phyloP scores from a whole-genome alignment of 2,113 vertebrate genomes.

The Stictonetta naevosa region DNA sequence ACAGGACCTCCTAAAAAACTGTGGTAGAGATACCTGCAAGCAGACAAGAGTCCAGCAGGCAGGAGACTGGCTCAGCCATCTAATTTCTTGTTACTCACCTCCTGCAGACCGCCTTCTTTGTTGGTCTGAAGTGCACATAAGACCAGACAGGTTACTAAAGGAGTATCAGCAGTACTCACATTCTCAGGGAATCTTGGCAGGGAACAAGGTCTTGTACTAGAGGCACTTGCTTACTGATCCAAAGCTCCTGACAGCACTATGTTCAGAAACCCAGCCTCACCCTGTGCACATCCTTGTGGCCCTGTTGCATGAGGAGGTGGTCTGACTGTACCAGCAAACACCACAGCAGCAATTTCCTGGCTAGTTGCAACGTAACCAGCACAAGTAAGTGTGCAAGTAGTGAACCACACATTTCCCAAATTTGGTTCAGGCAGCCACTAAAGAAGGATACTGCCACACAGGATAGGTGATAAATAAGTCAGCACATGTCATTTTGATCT shows the following conservation, averaged over 20 bases:
- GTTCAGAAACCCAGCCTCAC: background rate
- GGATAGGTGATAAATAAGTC: background rate
- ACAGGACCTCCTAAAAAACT: background rate
- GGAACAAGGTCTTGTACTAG: background rate
- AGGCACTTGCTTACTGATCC: background rate
- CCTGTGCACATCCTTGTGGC: background rate
- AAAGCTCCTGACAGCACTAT: background rate
- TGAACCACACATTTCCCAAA: background rate
- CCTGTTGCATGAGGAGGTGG: background rate
- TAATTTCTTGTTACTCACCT: background rate
- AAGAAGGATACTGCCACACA: background rate
- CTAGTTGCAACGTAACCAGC: background rate
- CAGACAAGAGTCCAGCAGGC: background rate
- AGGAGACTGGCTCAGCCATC: background rate
- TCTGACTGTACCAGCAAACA: background rate
- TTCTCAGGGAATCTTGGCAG: background rate
- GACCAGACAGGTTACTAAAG: too few species aligned
- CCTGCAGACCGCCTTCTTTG: background rate
- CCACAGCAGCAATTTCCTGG: background rate
- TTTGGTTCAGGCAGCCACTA: background rate
- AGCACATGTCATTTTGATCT: background rate
- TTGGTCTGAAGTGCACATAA: background rate
- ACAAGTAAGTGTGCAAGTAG: background rate
- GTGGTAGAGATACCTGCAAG: background rate
- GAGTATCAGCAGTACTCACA: background rate